These are phyloP conservation scores for Trachymyrmex cornetzi DNA, from an alignment of 1,140 invertebrate genomes.

Conservation along the genomic window DNA sequence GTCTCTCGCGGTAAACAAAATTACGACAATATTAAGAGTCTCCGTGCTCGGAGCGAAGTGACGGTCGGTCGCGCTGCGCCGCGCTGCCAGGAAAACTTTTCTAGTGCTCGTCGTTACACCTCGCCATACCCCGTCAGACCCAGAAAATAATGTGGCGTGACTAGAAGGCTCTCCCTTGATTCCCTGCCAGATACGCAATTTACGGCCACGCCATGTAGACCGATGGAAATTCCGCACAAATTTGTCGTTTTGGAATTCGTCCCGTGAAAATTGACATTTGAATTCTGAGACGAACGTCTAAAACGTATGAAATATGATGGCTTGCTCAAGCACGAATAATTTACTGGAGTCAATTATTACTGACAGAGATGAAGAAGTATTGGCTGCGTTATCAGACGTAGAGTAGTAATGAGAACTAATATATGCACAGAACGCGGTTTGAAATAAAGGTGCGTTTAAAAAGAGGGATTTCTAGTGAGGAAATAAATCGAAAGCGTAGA, in stretches of 20 bases:
- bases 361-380: neutral
- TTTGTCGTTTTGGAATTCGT: conserved; percentile 47
- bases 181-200: conserved; percentile 74
- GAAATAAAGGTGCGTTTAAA: neutral
- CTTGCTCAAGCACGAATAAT: conserved; percentile 5
- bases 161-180: conserved; percentile 70
- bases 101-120: conserved; percentile 48
- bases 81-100: conserved; percentile 55
- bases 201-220: conserved; percentile 55
- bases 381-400: neutral
- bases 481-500: neutral
- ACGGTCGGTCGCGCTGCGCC: conserved; percentile 28
- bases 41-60: conserved; percentile 26
- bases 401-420: conserved; percentile 2
- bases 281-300: conserved; percentile 44
- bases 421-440: neutral
- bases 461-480: neutral
- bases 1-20: conserved; percentile 42
- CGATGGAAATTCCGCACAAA: conserved; percentile 55
- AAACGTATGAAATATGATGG: neutral
- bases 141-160: conserved; percentile 71
- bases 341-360: conserved; percentile 27
- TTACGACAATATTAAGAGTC: conserved; percentile 55
- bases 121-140: conserved; percentile 47
- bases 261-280: conserved; percentile 46